Base-by-base conservation (phyloP, 2,797 vertebrate species). In the Coendou prehensilis region DNA sequence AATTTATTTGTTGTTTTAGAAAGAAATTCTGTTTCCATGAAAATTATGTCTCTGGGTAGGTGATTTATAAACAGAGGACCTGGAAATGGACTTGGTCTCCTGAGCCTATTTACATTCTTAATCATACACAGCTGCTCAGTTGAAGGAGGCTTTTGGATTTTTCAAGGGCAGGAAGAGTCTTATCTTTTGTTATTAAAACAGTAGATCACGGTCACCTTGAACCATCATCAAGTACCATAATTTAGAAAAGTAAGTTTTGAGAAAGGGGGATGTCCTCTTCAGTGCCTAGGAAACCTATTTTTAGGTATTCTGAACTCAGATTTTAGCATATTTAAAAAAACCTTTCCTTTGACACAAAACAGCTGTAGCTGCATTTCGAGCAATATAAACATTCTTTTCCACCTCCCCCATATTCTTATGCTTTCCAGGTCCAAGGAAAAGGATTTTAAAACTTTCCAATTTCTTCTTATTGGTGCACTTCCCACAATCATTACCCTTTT, bases 321-420 rank as follows among this genome's bases (percentile, higher is more conserved):
- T 84, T 91, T 61, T 96, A 97, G 89, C 50, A 95, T 93, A 92
- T 96, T 95, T 93, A 89, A 45, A 50, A 11, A 78, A 33, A 79
- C 50, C 26, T 95, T 92, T 96, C 17, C 80, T 97, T 71, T 98
- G 97, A 98, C 96, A 59, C 17, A 97, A 97, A 95, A 96, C 98
- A 98, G 93, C 98, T 98, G 97, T 95, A 92, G 87, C 82, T 83
- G 0, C 91, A 95, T 91, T 96, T 94, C 96, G 73, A 94, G 95
- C 50, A 76, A 79, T 97, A 86, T 96, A 98, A 98, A 98, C 94
- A 97, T 71, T 75, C 37, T 91, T 89, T 79, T 80, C 52, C 30
- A 93, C 79, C 79, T 90, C 69, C 30, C 69, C 22, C 82, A 41
- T 76, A 22, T 57, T 50, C 0, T 93, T 96, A 81, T 8, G 7